Base-by-base conservation (phyloP, 2,113 vertebrate genomes). In the Arizona elegans region DNA sequence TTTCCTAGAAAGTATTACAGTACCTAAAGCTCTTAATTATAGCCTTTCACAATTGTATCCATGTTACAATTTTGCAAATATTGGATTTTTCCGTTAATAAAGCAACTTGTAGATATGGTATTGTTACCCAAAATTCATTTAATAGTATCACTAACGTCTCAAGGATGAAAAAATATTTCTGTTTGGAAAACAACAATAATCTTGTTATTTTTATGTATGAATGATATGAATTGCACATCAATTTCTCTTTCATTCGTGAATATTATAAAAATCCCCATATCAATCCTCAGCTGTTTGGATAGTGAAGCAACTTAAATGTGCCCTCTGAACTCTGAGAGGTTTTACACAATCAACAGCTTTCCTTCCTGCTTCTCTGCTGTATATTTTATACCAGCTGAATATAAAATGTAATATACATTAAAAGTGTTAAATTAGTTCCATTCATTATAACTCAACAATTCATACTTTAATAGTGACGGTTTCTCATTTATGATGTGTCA, bases 1-100 rank as follows among this genome's bases (percentile, higher is more conserved):
- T 95, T 96, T 90, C 95, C 96, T 97, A 96, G 92, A 90, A 91
- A 94, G 96, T 96, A 95, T 86, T 91, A 96, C 85, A 96, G 91
- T 75, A 96, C 88, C 93, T 94, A 94, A 58, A 90, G 91, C n/a
- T 96, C 95, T 95, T 96, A 96, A 96, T 97, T 88, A 96, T 91
- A 43, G 17, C 52, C 95, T 95, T 97, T 96, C 94, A 93, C 89
- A 89, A 93, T n/a, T 94, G 53, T 96, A 93, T 93, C 94, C 91
- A 88, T 96, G 96, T 87, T 38, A 87, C 94, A 95, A 96, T 95
- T 92, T 93, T 90, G 90, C 93, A 91, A 94, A 95, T 97, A 95
- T 95, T 96, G 92, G 90, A 96, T 95, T 92, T 87, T 90, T 91
- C 95, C 93, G 95, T 96, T 93, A 95, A 93, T 86, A 88, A 94